Conservation (phyloP, 1,140 invertebrate genomes). For the Protaetia brevitarsis region DNA sequence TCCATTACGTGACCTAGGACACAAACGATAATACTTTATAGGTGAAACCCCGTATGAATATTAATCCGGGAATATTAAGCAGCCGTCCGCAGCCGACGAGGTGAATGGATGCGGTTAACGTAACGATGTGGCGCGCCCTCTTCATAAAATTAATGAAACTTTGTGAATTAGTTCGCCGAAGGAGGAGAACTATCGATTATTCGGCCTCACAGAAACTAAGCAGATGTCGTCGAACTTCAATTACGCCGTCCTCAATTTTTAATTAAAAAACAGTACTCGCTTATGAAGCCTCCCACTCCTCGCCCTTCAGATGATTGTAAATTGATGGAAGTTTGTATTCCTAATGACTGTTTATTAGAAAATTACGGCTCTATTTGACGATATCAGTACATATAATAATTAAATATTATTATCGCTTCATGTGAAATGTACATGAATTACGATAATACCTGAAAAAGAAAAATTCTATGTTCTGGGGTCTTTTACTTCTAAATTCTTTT, state of each 20-base stretch:
- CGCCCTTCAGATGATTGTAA: neutral
- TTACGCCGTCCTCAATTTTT: conserved; percentile 8
- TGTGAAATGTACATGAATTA: too few relatives aligned
- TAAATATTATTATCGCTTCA: too few relatives aligned
- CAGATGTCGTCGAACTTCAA: conserved; percentile 5
- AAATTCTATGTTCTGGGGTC: too few relatives aligned
- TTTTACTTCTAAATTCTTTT: too few relatives aligned
- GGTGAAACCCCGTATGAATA: conserved; percentile 24
- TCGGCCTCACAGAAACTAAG: neutral
- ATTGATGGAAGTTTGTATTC: neutral
- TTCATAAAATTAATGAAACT: conserved; percentile 17
- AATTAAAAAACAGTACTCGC: neutral
- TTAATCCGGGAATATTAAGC: conserved; percentile 7
- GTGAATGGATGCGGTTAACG: neutral
- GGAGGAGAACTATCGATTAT: conserved; percentile 1
- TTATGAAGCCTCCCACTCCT: too few relatives aligned
- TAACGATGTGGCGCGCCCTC: neutral
- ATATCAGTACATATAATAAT: too few relatives aligned
- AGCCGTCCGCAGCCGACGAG: neutral
- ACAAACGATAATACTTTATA: conserved; percentile 27
- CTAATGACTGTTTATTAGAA: neutral
- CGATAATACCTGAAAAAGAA: too few relatives aligned
- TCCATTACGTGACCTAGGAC: conserved; percentile 39
- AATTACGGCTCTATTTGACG: too few relatives aligned
- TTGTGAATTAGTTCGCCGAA: neutral